Evolutionary conservation across 1,140 invertebrate genomes (phyloP).

Genomic region (Venturia canescens): DNA sequence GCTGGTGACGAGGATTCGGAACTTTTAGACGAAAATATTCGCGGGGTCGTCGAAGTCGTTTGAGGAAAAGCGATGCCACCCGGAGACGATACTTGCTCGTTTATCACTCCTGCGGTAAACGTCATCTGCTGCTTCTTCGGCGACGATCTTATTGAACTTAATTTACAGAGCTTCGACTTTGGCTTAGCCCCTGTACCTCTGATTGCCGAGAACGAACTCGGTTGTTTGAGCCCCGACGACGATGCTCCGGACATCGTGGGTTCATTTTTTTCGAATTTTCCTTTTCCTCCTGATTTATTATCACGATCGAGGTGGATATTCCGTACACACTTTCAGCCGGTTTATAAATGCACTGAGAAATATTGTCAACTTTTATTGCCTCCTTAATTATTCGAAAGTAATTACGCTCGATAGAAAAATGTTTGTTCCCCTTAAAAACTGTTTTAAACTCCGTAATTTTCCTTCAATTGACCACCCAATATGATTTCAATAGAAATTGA

Average conservation of each 20-base stretch:
- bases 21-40: slow-evolving; percentile 28
- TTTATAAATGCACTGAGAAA: background rate
- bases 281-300: slow-evolving; percentile 10
- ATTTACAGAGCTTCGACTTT: slow-evolving; percentile 60
- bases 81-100: slow-evolving; percentile 39
- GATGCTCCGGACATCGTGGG: slow-evolving; percentile 63
- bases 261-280: slow-evolving; percentile 53
- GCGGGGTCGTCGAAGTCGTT: background rate
- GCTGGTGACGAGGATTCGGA: slow-evolving; percentile 29
- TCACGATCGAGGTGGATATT: background rate
- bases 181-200: slow-evolving; percentile 63
- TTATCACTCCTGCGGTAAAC: background rate
- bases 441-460: background rate
- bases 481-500: no score
- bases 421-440: background rate
- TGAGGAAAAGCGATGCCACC: slow-evolving; percentile 2
- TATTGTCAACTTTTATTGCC: background rate
- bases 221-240: slow-evolving; percentile 58
- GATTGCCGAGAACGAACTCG: slow-evolving; percentile 51
- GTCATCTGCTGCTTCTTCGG: slow-evolving; percentile 52
- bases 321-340: no score
- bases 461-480: background rate
- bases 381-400: background rate
- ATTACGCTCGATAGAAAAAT: background rate
- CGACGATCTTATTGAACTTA: slow-evolving; percentile 57